Evolutionary conservation across 2,113 vertebrate species (phyloP).

Genomic region (Megaceryle maxima): DNA sequence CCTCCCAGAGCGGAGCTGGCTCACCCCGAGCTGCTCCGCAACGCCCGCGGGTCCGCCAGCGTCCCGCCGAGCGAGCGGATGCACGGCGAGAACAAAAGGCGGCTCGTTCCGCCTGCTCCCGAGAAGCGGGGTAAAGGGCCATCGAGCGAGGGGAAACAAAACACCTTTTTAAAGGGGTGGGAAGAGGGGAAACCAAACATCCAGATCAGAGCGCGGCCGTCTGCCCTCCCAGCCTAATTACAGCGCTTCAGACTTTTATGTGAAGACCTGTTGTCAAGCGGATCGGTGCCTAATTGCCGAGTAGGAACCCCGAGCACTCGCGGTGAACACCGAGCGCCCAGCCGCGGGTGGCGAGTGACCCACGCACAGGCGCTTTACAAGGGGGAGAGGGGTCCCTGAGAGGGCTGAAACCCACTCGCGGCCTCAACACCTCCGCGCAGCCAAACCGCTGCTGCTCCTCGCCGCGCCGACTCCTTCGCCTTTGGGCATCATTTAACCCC

Average conservation of each 20-base stretch:
- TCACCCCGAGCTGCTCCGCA: fast-evolving
- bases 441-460: background rate
- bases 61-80: fast-evolving
- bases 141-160: background rate
- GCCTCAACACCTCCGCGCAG: background rate
- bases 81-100: background rate
- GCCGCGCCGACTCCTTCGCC: background rate
- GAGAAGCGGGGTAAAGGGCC: background rate
- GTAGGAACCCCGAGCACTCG: background rate
- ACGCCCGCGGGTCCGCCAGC: fast-evolving
- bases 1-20: background rate
- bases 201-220: background rate
- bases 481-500: background rate
- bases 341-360: fast-evolving
- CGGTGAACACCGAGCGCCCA: background rate
- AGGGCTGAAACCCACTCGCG: background rate
- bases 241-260: background rate
- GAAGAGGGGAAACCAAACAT: constrained; percentile 25
- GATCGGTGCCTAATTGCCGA: background rate
- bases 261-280: background rate
- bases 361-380: fast-evolving
- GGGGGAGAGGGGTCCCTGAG: background rate
- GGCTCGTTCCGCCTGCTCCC: background rate
- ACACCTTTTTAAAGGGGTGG: background rate
- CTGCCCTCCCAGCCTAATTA: background rate